Percentiles rank a stretch among this genome's conserved stretches.
These are phyloP conservation scores for Caenorhabditis inopinata DNA, from an alignment of 1,140 invertebrate genomes.

Conservation along the genomic window DNA sequence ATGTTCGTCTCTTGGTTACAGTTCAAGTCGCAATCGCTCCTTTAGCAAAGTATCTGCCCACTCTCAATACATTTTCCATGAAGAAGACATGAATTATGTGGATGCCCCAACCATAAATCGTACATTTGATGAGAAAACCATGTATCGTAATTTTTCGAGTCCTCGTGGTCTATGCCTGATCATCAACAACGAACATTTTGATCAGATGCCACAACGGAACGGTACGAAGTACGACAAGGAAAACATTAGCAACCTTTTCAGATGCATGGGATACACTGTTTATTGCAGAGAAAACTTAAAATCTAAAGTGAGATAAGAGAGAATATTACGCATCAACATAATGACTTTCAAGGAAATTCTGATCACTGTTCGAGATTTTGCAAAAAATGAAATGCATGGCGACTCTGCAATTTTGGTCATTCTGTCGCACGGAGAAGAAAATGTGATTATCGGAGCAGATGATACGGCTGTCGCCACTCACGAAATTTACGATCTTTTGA, in stretches of 20 bases:
- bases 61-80: not conserved
- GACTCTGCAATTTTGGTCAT: conserved; percentile 49
- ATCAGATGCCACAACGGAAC: conserved; percentile 41
- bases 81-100: conserved; percentile 16
- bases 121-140: conserved; percentile 7
- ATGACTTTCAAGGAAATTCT: conserved; percentile 29
- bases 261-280: conserved; percentile 30
- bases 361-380: conserved; percentile 15
- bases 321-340: too few species aligned
- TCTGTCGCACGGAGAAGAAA: conserved; percentile 60
- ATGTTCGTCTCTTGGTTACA: not conserved
- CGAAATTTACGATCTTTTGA: conserved; percentile 41
- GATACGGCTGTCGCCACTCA: conserved; percentile 54
- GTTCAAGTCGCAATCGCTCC: not conserved
- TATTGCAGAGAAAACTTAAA: conserved; percentile 35
- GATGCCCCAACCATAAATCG: not conserved
- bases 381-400: conserved; percentile 8
- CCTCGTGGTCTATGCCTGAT: conserved; percentile 46
- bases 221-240: conserved; percentile 35
- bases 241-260: conserved; percentile 37
- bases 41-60: not conserved
- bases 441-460: conserved; percentile 46
- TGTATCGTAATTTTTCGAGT: conserved; percentile 28
- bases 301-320: too few species aligned
- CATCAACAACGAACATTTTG: conserved; percentile 43